Evolutionary conservation across 2,797 vertebrate species (phyloP), one percentile per base, ranked within the genome.

Genomic region (Tinamus major): DNA sequence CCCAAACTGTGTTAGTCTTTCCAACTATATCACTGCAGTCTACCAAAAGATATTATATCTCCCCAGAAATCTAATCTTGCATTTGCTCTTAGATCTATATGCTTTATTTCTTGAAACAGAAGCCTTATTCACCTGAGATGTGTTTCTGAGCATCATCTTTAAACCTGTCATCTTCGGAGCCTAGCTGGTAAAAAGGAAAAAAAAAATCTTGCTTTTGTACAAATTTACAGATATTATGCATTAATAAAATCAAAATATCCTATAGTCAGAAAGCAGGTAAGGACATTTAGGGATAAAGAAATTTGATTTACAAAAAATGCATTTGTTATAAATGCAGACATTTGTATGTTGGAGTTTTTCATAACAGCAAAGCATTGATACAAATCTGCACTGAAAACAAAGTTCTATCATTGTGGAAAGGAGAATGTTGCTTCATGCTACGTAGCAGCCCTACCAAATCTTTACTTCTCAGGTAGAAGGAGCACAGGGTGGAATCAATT

Each of bases 211-310:
- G 58, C 39, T 70, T 61, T 39, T 67, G 20, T 75, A 89, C 5
- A 85, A 75, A 87, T 83, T n/a, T 92, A 89, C 31, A 46, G 69
- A 59, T 26, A 58, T 87, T 86, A 76, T 41, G 44, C 69, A 71
- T 83, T 93, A 96, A 91, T 86, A 90, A 92, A 65, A 31, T 31
- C 75, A 58, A 85, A 82, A 79, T 15, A 49, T 90, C 76, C 51
- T 74, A 31, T 53, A 71, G 87, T 91, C 67, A 86, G 35, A 90
- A 88, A 84, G 46, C 39, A 92, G 68, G 59, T 76, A 86, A 1
- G 6, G 89, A 56, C 93, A 91, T 81, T 85, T 90, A 91, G 33
- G 55, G 88, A 81, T 70, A 84, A 89, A 67, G 35, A 85, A 93
- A 92, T 59, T 0, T 37, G 44, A 74, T 75, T 83, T 62, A 89